phyloP scores from a whole-genome alignment of 2,797 vertebrate genomes.

The Danio choprae region DNA sequence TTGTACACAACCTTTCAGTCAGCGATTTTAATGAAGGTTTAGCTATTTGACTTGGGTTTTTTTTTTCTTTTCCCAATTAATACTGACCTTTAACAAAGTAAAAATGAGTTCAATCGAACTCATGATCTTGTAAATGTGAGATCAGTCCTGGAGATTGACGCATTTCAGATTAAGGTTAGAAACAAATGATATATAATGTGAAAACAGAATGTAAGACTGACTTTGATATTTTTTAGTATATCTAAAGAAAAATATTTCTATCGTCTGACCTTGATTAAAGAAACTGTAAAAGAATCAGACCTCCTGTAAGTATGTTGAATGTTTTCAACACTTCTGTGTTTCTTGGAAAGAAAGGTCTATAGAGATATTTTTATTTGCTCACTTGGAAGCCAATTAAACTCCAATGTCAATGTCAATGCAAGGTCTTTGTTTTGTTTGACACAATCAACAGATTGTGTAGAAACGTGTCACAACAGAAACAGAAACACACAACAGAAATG shows the following conservation, averaged over 20 bases:
- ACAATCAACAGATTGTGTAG: background rate
- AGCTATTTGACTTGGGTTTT: no score
- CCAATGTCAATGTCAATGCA: background rate
- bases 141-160: slow-evolving; percentile 53
- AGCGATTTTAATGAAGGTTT: no score
- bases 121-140: slow-evolving; percentile 68
- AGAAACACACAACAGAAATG: no score
- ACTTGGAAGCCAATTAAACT: slow-evolving; percentile 12
- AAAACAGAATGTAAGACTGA: slow-evolving; percentile 31
- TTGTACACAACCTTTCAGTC: slow-evolving; percentile 22
- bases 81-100: no score
- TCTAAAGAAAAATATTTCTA: slow-evolving; percentile 57
- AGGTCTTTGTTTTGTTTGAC: background rate
- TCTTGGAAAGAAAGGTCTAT: slow-evolving; percentile 16
- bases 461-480: no score
- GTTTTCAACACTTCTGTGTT: slow-evolving; percentile 65
- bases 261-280: slow-evolving; percentile 70
- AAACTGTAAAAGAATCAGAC: slow-evolving; percentile 68
- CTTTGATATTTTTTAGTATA: slow-evolving; percentile 46
- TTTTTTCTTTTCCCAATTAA: no score
- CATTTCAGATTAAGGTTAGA: slow-evolving; percentile 20
- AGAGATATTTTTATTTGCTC: background rate
- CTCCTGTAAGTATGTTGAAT: slow-evolving; percentile 68
- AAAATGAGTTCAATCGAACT: slow-evolving; percentile 77
- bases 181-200: slow-evolving; percentile 52